Conservation (phyloP, 1,140 invertebrate genomes). For the Helicoverpa zea region DNA sequence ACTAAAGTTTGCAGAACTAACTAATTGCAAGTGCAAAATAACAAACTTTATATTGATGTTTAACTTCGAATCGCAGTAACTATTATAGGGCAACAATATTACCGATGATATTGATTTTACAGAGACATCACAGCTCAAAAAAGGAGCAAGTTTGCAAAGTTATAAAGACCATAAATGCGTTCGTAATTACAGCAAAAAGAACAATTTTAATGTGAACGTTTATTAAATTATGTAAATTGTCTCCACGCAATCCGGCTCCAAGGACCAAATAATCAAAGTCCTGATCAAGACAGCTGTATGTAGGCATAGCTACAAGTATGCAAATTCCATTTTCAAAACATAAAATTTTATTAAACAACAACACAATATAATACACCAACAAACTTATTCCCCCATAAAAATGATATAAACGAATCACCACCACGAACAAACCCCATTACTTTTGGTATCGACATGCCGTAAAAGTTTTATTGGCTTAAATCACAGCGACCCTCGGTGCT, state of each 20-base stretch:
- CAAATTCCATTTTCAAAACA: background rate
- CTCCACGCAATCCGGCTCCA: background rate
- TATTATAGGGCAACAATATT: slow-evolving; percentile 27
- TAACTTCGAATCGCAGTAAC: slow-evolving; percentile 22
- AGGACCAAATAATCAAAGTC: background rate
- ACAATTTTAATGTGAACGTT: no score
- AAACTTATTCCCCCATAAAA: slow-evolving; percentile 21
- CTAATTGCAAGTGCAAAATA: slow-evolving; percentile 35
- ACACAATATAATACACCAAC: slow-evolving; percentile 11
- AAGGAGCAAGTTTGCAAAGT: no score
- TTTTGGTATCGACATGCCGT: slow-evolving; percentile 39
- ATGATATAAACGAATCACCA: slow-evolving; percentile 29
- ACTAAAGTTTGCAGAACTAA: slow-evolving; percentile 13
- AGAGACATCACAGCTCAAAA: no score
- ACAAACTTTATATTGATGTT: slow-evolving; percentile 28
- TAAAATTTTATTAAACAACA: slow-evolving; percentile 18
- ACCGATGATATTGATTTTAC: background rate
- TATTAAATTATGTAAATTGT: no score
- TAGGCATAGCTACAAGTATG: background rate
- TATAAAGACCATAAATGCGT: no score
- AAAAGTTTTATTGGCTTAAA: slow-evolving; percentile 45
- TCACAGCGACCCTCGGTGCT: slow-evolving; percentile 27
- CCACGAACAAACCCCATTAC: slow-evolving; percentile 42
- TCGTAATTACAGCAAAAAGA: no score
- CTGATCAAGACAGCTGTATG: background rate